These are phyloP conservation scores for Erythrocebus patas DNA, from an alignment of 2,113 vertebrate genomes.

Conservation along the genomic window DNA sequence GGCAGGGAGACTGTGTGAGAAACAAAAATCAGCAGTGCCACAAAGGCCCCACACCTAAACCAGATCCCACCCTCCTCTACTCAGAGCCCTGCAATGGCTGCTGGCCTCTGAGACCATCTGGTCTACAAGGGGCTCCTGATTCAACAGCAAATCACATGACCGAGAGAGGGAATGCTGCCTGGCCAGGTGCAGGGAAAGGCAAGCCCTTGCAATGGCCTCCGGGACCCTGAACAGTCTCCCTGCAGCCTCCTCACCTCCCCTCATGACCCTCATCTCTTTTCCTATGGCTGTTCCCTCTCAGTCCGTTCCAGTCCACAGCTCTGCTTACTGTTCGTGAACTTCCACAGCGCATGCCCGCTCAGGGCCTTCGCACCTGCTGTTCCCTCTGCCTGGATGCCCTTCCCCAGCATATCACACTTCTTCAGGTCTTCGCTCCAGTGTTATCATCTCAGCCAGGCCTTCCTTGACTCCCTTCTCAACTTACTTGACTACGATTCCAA, in stretches of 20 bases:
- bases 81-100: background rate
- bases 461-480: background rate
- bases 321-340: background rate
- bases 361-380: background rate
- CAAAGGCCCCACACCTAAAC: fast-evolving
- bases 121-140: background rate
- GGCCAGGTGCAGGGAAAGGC: fast-evolving
- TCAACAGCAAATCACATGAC: background rate
- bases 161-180: background rate
- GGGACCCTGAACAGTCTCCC: background rate
- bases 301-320: background rate
- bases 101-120: background rate
- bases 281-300: background rate
- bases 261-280: background rate
- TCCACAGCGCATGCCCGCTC: fast-evolving
- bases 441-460: background rate
- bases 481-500: background rate
- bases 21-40: background rate
- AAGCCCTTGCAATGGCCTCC: background rate
- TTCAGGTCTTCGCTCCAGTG: background rate
- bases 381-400: background rate
- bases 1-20: too few species aligned
- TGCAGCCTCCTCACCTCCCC: background rate
- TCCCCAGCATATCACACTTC: background rate
- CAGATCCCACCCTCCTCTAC: background rate